Evolutionary conservation across 2,113 vertebrate genomes (phyloP).

Genomic region (Brachirus orientalis): DNA sequence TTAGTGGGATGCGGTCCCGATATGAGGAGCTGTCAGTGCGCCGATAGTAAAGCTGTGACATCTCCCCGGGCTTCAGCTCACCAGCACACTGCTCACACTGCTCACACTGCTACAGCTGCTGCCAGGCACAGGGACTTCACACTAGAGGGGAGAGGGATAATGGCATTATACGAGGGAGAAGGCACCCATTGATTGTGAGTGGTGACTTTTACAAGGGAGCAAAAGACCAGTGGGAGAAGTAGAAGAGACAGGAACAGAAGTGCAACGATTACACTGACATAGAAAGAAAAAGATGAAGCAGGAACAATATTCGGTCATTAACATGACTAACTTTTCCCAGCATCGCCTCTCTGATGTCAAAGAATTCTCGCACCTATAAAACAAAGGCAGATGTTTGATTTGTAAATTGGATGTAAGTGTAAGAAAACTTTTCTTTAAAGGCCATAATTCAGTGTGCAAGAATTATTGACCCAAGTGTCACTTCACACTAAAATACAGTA

Average conservation of each 20-base stretch:
- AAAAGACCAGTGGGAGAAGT: background rate
- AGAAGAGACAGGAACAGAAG: background rate
- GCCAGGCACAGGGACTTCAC: constrained; percentile 79
- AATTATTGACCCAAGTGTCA: too few relatives aligned
- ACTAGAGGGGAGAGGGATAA: constrained; percentile 54
- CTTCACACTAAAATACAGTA: too few relatives aligned
- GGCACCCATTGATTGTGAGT: constrained; percentile 2
- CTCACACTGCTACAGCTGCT: constrained; percentile 59
- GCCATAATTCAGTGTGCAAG: too few relatives aligned
- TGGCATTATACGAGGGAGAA: constrained; percentile 4
- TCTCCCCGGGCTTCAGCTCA: constrained; percentile 73
- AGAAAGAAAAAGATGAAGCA: too few relatives aligned
- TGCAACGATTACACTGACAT: background rate
- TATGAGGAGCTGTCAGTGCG: constrained; percentile 90
- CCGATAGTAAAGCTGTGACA: constrained; percentile 98
- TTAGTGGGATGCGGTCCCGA: constrained; percentile 95
- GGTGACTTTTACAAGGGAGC: background rate
- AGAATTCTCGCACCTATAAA: too few relatives aligned
- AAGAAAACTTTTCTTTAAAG: background rate
- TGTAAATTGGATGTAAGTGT: background rate
- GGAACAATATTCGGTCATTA: background rate
- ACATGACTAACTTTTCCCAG: background rate
- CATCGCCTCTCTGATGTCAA: too few relatives aligned
- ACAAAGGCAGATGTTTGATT: too few relatives aligned
- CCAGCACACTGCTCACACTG: constrained; percentile 44